Conservation (phyloP, 2,888 invertebrate genomes). For the Chromoteleia sp. region DNA sequence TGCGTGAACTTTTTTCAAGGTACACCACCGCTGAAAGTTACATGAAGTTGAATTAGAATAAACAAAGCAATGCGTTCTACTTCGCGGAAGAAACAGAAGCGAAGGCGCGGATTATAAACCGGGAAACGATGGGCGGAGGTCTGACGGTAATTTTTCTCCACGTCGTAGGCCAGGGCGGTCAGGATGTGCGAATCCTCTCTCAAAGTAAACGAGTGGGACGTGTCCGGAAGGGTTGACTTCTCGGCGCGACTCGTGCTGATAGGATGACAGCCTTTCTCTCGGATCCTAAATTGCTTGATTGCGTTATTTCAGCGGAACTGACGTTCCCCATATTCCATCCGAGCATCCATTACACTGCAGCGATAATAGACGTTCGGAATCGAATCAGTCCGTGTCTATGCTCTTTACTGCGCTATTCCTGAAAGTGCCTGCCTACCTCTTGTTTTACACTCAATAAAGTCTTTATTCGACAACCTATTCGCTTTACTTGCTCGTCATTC, state of each 20-base stretch:
- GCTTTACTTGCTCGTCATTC: constrained; percentile 34
- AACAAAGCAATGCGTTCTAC: no score
- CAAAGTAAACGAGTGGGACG: constrained; percentile 70
- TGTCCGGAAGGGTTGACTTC: constrained; percentile 72
- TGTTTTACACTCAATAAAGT: constrained; percentile 60
- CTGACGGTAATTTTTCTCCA: not conserved
- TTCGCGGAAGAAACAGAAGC: no score
- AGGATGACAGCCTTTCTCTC: constrained; percentile 70
- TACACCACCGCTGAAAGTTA: no score
- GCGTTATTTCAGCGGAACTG: constrained; percentile 69
- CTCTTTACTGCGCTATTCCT: constrained; percentile 55
- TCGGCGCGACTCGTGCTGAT: constrained; percentile 69
- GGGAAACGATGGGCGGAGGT: no score
- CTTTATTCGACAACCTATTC: constrained; percentile 52
- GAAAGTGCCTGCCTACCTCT: constrained; percentile 56
- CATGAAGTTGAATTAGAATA: no score
- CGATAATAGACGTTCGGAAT: constrained; percentile 69
- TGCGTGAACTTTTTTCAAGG: no score
- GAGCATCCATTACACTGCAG: constrained; percentile 68
- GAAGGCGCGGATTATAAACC: no score
- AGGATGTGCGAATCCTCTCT: constrained; percentile 55
- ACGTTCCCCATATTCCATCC: constrained; percentile 69
- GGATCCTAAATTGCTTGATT: constrained; percentile 76
- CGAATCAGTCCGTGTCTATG: constrained; percentile 67
- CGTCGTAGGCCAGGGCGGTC: constrained; percentile 14